phyloP scores from a whole-genome alignment of 1,140 invertebrate species.

The Musca vetustissima region DNA sequence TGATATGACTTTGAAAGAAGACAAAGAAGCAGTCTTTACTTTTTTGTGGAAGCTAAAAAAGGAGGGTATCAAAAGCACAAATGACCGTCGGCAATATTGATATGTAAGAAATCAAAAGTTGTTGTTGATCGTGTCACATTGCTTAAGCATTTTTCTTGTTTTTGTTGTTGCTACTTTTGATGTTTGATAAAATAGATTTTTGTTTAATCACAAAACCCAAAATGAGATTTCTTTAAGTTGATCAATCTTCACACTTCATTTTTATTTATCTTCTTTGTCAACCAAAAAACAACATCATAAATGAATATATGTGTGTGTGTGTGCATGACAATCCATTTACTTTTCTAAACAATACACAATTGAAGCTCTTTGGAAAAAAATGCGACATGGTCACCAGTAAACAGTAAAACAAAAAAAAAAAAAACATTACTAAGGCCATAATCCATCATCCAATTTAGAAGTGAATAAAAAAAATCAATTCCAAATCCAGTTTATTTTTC shows the following conservation, averaged over 20 bases:
- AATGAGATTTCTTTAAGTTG: constrained; percentile 5
- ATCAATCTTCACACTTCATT: constrained; percentile 34
- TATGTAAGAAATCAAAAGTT: constrained; percentile 55
- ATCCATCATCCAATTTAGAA: constrained; percentile 17
- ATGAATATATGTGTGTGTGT: no score
- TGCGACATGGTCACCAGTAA: constrained; percentile 13
- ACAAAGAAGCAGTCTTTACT: no score
- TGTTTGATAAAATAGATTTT: constrained; percentile 7
- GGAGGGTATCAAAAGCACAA: constrained; percentile 17
- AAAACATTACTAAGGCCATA: constrained; percentile 2
- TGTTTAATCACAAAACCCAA: no score
- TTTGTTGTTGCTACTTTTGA: background rate
- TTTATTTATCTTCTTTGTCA: constrained; percentile 1
- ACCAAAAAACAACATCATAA: no score
- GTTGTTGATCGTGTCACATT: constrained; percentile 9
- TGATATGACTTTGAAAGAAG: no score
- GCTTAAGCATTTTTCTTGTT: no score
- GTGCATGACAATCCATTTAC: constrained; percentile 28
- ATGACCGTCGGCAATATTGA: constrained; percentile 46
- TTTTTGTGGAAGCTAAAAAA: background rate
- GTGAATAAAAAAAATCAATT: background rate
- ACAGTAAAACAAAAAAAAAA: background rate
- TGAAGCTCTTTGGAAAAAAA: constrained; percentile 12
- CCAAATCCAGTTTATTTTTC: background rate
- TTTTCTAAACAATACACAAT: constrained; percentile 23